Evolutionary conservation across 1,140 invertebrate species (phyloP).

Genomic region (Cotesia chilonis): DNA sequence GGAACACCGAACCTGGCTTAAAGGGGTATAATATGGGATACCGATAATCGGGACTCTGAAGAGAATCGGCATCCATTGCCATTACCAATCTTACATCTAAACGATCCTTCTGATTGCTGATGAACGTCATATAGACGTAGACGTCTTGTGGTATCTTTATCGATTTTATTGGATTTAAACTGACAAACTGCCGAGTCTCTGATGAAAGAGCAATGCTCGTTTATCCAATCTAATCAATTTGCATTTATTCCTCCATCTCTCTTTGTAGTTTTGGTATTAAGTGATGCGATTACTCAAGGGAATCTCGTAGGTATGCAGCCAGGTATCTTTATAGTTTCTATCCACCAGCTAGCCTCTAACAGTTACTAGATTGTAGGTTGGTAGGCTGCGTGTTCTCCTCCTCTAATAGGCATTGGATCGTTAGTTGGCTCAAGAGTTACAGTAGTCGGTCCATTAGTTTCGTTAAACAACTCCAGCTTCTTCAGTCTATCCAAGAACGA

Average conservation of each 20-base stretch:
- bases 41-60: not conserved
- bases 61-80: conserved; percentile 18
- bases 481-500: not conserved
- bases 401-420: conserved; percentile 60
- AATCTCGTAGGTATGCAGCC: conserved; percentile 24
- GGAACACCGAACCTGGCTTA: not conserved
- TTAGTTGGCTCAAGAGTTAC: conserved; percentile 47
- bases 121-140: conserved; percentile 50
- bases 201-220: conserved; percentile 59
- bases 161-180: conserved; percentile 42
- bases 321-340: not conserved
- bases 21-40: too few relatives aligned
- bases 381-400: conserved; percentile 43
- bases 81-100: too few relatives aligned
- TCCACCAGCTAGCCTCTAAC: too few relatives aligned
- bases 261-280: conserved; percentile 45
- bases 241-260: too few relatives aligned
- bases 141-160: conserved; percentile 33
- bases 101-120: not conserved
- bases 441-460: not conserved
- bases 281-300: conserved; percentile 61
- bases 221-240: too few relatives aligned
- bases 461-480: too few relatives aligned
- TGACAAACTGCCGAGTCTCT: conserved; percentile 60
- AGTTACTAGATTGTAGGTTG: conserved; percentile 2